These are phyloP conservation scores for Sylvilagus floridanus DNA, from an alignment of 2,797 vertebrate genomes.

Conservation along the genomic window DNA sequence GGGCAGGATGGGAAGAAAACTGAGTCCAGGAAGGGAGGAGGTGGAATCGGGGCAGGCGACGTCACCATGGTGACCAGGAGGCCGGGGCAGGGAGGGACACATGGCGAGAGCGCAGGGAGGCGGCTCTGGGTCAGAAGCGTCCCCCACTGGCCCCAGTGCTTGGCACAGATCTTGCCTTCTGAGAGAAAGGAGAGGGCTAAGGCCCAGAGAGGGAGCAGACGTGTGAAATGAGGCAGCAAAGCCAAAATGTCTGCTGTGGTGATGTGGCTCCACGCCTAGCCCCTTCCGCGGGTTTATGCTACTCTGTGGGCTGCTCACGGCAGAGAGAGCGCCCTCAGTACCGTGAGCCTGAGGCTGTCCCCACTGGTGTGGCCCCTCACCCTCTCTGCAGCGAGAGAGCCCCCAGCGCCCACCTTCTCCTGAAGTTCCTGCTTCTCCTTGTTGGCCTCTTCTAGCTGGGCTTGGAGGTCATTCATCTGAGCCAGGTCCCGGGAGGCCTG, in stretches of 20 bases:
- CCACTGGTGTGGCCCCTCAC: not conserved
- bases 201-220: slow-evolving; percentile 59
- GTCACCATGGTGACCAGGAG: slow-evolving; percentile 72
- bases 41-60: not conserved
- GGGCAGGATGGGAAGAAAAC: not conserved
- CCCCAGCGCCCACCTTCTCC: slow-evolving; percentile 92
- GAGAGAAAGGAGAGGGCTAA: slow-evolving; percentile 56
- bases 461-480: slow-evolving; percentile 97
- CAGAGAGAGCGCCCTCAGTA: not conserved
- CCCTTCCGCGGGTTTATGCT: not conserved
- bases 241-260: slow-evolving; percentile 55
- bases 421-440: slow-evolving; percentile 98
- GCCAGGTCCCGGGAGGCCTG: slow-evolving; percentile 96
- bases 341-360: not conserved
- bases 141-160: not conserved
- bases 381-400: not conserved
- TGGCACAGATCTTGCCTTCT: slow-evolving; percentile 62
- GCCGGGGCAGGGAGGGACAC: not conserved
- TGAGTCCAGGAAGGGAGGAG: not conserved
- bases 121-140: not conserved
- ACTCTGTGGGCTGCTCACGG: not conserved
- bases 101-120: slow-evolving; percentile 9
- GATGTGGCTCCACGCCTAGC: slow-evolving; percentile 44
- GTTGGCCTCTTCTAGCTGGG: slow-evolving; percentile 95
- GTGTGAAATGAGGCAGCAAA: slow-evolving; percentile 57